Base-by-base conservation (phyloP, 1,140 invertebrate species). In the Polypedilum pembai region DNA sequence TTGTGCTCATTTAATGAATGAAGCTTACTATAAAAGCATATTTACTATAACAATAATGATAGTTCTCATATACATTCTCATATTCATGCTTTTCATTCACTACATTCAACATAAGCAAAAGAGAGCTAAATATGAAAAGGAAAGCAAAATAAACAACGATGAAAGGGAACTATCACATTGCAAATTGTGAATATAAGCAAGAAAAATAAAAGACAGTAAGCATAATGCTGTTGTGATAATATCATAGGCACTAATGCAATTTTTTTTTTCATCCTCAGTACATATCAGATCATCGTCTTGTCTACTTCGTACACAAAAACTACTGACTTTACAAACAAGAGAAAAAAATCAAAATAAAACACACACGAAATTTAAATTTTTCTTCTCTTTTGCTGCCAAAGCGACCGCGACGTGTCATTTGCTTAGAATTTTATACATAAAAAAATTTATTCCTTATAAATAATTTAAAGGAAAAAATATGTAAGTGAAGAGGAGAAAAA, bases 301-400 rank as follows among this genome's bases (percentile, higher is more conserved):
- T 56, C 45, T 56, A 56, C 8, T 56, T 56, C 45, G 45, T 12
- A 4, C 15, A 12, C n/a, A 15, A 33, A 33, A 33, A 33, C 24
- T 33, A 33, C 4, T 56, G 45, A n/a, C n/a, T 56, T 15, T 56
- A 56, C 4, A 56, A 56, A 56, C n/a, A 56, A 56, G 15, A 56
- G 12, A 56, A 56, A 12, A 56, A n/a, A n/a, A 56, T 12, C 12
- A 56, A n/a, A 56, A 56, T n/a, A 56, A 33, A 5, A 33, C 12
- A 56, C 8, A 45, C n/a, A n/a, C n/a, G 45, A n/a, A 56, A 56
- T 56, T 56, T 56, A 56, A 56, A 56, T 56, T 56, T 45, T 56
- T 56, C 45, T n/a, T 56, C n/a, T 56, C n/a, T 33, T 5, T 33
- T 33, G 24, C 24, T 33, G 24, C 24, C 24, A 33, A 33, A 33